Conservation (phyloP, 2,888 invertebrate species). For the Drymonia ruficornis region DNA sequence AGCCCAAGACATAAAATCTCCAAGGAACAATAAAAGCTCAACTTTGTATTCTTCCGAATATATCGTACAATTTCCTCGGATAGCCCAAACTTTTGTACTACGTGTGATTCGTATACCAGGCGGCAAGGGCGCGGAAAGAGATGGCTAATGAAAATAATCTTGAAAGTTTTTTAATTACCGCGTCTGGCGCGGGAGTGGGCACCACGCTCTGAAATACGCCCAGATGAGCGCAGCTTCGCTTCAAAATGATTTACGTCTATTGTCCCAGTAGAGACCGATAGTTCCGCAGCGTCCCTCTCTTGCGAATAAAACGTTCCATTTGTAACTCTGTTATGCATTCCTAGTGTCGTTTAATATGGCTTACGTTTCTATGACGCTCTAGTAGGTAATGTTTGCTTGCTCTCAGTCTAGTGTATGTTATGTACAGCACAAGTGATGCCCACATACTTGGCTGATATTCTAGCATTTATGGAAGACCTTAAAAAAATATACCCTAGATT, state of each 20-base stretch:
- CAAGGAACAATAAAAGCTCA: slow-evolving; percentile 49
- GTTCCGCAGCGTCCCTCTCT: slow-evolving; percentile 17
- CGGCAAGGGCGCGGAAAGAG: slow-evolving; percentile 21
- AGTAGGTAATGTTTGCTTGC: background rate
- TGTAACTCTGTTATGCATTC: slow-evolving; percentile 17
- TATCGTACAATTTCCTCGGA: slow-evolving; percentile 42
- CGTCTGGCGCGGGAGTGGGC: slow-evolving; percentile 24
- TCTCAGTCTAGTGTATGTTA: too few species aligned
- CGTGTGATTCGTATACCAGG: slow-evolving; percentile 25
- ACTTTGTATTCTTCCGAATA: slow-evolving; percentile 46
- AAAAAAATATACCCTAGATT: too few species aligned
- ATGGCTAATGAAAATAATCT: slow-evolving; percentile 49
- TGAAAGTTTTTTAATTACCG: slow-evolving; percentile 64
- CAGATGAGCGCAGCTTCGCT: slow-evolving; percentile 31
- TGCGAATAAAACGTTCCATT: slow-evolving; percentile 22
- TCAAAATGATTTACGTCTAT: slow-evolving; percentile 48
- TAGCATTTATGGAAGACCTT: too few species aligned
- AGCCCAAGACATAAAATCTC: slow-evolving; percentile 49
- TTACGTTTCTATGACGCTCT: background rate
- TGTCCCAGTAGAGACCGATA: slow-evolving; percentile 38
- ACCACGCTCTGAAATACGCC: slow-evolving; percentile 23
- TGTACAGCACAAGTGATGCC: too few species aligned
- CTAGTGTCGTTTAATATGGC: slow-evolving; percentile 11
- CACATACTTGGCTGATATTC: too few species aligned
- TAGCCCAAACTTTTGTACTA: slow-evolving; percentile 38